phyloP scores from a whole-genome alignment of 1,140 invertebrate genomes.

The Rhopalosiphum maidis region DNA sequence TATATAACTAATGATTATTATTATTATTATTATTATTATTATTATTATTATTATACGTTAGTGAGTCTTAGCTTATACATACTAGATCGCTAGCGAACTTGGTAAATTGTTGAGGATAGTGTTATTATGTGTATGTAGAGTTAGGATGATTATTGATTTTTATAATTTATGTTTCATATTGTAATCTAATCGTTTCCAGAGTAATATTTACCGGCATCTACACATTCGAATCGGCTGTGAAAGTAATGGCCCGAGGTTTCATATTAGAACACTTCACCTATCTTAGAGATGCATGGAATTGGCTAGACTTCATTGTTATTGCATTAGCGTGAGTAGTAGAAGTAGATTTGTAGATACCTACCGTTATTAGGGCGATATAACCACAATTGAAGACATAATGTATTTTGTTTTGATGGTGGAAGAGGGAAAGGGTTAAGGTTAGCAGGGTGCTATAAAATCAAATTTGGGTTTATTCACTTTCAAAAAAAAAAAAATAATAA shows the following conservation, averaged over 20 bases:
- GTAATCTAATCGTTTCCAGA: slow-evolving; percentile 70
- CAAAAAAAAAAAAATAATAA: background rate
- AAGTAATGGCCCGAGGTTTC: slow-evolving; percentile 98
- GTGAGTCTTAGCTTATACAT: slow-evolving; percentile 53
- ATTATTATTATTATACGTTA: slow-evolving; percentile 40
- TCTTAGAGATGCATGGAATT: slow-evolving; percentile 99
- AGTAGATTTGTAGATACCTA: slow-evolving; percentile 52
- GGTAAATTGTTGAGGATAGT: slow-evolving; percentile 50
- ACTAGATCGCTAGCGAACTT: slow-evolving; percentile 49
- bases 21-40: slow-evolving; percentile 31
- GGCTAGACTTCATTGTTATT: slow-evolving; percentile 99
- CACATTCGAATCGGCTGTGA: slow-evolving; percentile 98
- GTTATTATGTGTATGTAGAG: slow-evolving; percentile 51
- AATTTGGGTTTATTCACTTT: slow-evolving; percentile 11
- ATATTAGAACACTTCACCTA: slow-evolving; percentile 98
- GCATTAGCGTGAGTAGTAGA: slow-evolving; percentile 94
- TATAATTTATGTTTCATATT: slow-evolving; percentile 52
- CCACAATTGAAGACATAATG: slow-evolving; percentile 45
- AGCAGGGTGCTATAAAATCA: background rate
- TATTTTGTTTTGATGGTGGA: background rate
- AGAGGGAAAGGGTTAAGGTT: background rate
- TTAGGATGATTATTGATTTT: slow-evolving; percentile 53
- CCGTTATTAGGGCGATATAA: slow-evolving; percentile 44
- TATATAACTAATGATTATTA: slow-evolving; percentile 28
- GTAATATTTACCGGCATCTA: slow-evolving; percentile 99